Evolutionary conservation across 2,888 invertebrate species (phyloP).

Genomic region (Panopea generosa): DNA sequence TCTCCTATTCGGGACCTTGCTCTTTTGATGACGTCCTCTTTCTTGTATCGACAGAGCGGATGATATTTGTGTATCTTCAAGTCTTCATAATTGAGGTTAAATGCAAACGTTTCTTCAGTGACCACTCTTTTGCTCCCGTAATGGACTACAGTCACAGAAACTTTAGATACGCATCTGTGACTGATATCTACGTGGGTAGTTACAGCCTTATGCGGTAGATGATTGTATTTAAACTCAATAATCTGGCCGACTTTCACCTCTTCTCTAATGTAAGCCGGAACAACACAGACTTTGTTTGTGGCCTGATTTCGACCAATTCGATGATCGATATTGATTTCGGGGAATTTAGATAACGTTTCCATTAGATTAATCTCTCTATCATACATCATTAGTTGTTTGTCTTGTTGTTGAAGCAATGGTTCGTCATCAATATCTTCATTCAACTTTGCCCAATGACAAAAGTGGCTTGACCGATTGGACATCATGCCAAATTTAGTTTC

Average conservation of each 20-base stretch:
- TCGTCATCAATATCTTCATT: slow-evolving; percentile 15
- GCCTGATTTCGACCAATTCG: slow-evolving; percentile 14
- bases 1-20: slow-evolving; percentile 31
- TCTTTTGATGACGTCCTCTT: slow-evolving; percentile 22
- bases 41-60: slow-evolving; percentile 22
- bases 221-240: slow-evolving; percentile 27
- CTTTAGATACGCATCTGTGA: neutral
- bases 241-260: slow-evolving; percentile 30
- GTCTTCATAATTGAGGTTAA: slow-evolving; percentile 26
- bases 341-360: slow-evolving; percentile 10
- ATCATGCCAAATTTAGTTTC: slow-evolving; percentile 38
- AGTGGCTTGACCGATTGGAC: too few species aligned
- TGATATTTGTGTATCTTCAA: slow-evolving; percentile 39
- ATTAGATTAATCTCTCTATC: neutral
- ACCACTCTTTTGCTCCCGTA: slow-evolving; percentile 16
- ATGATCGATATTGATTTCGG: slow-evolving; percentile 24
- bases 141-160: slow-evolving; percentile 29
- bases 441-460: slow-evolving; percentile 49
- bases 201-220: slow-evolving; percentile 31
- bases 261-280: slow-evolving; percentile 26
- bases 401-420: neutral
- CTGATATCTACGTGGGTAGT: slow-evolving; percentile 16
- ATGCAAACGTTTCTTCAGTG: slow-evolving; percentile 19
- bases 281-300: slow-evolving; percentile 2
- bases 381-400: neutral